Base-by-base conservation (phyloP, 1,140 invertebrate genomes). In the Apis dorsata region DNA sequence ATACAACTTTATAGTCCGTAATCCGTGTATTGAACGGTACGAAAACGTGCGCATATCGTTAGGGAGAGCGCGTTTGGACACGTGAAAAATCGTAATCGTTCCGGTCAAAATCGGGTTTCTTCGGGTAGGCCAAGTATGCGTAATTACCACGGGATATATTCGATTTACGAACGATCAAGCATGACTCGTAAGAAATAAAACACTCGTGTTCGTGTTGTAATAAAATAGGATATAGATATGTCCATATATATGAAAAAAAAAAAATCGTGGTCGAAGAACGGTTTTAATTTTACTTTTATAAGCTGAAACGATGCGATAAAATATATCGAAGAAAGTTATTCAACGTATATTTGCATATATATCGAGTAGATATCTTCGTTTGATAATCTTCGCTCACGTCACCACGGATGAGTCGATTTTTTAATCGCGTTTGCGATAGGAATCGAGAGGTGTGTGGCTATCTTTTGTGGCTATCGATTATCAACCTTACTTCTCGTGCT, bases 1-100 rank as follows among this genome's bases (percentile, higher is more conserved):
- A 13, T 71, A 62, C 55, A 62, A 62, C 68, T 79, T 79, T 53
- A 79, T 62, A 69, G n/a, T 19, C 34, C 34, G 21, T 13, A 69
- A 69, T 21, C 21, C 5, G 34, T 24, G 49, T 70, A 24, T 51
- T 51, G 4, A 7, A 24, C 15, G 5, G 15, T 55, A 12, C 4
- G n/a, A 28, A 21, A 71, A n/a, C 24, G 51, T 19, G 10, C 17
- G 49, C 51, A 28, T 55, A 19, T 13, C n/a, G 49, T 71, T 55
- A 0, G 44, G 13, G 44, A 13, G 12, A 2, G 34, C 34, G 34
- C 34, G 15, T 68, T 19, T 24, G 7, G 12, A n/a, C 51, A 51
- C 19, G 21, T 15, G 13, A 28, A 4, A 24, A 4, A 24, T 71
- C 13, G 24, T 53, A 53, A 71, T 70, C 12, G 24, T 44, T 68